Evolutionary conservation across 35 echinoderm and acorn worm genomes (phyloP), one percentile per base, ranked within the genome.

Genomic region (Heliocidaris tuberculata): DNA sequence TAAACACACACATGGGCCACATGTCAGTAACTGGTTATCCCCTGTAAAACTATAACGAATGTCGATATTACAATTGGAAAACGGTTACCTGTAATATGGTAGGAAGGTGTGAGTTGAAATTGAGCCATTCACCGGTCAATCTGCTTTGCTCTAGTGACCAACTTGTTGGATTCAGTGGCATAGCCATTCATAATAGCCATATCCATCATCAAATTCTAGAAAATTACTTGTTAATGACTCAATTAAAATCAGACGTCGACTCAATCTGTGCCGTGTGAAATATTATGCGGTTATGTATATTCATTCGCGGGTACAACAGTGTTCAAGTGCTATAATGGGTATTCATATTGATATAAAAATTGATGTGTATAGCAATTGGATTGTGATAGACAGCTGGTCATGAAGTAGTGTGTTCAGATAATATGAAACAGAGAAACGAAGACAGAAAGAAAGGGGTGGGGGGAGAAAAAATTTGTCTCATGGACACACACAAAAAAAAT

Each of bases 181-280:
- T 29, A 78, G 21, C 27, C 17, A n/a, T 19, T 3, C 65, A 78
- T 78, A 78, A 78, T 78, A n/a, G 65, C 17, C 65, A 78, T 24
- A 78, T 78, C 65, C 65, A 78, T 78, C 65, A 78, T 78, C 65
- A 78, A n/a, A 78, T 78, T 78, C 65, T 2, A 21, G 65, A 78
- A 78, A 27, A 78, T 78, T 78, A 78, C 65, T 78, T 78, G 65
- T 78, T 78, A 78, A 78, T 78, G 65, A 78, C 21, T 78, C 65
- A 27, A 27, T 78, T 78, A 78, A 78, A 78, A 78, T 78, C 21
- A n/a, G 65, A 27, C 65, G 27, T 19, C 65, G 27, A 78, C 10
- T 11, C 52, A 56, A 56, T 56, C 52, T 56, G 52, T 15, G 1
- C 65, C 65, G 7, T 27, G 65, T 6, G 21, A 78, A 78, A 78